Percentiles rank a stretch among this genome's conserved stretches.
Evolutionary conservation across 2,888 invertebrate genomes (phyloP).

Genomic region (Idaea dimidiata): DNA sequence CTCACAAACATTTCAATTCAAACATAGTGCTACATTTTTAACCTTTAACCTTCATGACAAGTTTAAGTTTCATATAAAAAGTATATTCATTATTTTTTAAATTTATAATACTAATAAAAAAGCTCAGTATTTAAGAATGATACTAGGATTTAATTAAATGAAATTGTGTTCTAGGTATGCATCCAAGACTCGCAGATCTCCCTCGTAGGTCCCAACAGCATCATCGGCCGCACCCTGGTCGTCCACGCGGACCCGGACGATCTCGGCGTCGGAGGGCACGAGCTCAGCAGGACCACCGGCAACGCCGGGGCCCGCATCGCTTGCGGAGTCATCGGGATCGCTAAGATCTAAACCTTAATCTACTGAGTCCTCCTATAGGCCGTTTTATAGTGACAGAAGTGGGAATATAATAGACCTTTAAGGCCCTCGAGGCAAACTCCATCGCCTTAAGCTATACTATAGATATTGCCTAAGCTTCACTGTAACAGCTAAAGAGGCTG

Average conservation of each 20-base stretch:
- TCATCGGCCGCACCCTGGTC: slow-evolving; percentile 92
- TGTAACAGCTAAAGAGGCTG: too few relatives aligned
- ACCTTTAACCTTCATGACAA: too few relatives aligned
- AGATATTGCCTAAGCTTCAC: too few relatives aligned
- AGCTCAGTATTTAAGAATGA: too few relatives aligned
- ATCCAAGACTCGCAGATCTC: slow-evolving; percentile 67
- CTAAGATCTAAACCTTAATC: slow-evolving; percentile 42
- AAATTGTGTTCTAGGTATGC: slow-evolving; percentile 52
- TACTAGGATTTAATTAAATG: too few relatives aligned
- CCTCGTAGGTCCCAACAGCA: slow-evolving; percentile 84
- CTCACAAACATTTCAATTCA: too few relatives aligned
- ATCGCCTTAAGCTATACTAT: too few relatives aligned
- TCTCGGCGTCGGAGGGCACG: slow-evolving; percentile 95
- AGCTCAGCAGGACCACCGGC: slow-evolving; percentile 95
- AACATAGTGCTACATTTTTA: too few relatives aligned
- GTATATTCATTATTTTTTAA: too few relatives aligned
- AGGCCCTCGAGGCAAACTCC: neutral
- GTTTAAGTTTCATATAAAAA: too few relatives aligned
- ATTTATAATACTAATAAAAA: too few relatives aligned
- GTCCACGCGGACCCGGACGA: slow-evolving; percentile 97
- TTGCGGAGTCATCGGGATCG: slow-evolving; percentile 93
- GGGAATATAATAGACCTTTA: neutral
- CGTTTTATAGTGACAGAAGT: neutral
- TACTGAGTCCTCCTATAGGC: slow-evolving; percentile 2
- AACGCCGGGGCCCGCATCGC: slow-evolving; percentile 96